Conservation (phyloP, 1,140 invertebrate genomes). For the Achatina immaculata region DNA sequence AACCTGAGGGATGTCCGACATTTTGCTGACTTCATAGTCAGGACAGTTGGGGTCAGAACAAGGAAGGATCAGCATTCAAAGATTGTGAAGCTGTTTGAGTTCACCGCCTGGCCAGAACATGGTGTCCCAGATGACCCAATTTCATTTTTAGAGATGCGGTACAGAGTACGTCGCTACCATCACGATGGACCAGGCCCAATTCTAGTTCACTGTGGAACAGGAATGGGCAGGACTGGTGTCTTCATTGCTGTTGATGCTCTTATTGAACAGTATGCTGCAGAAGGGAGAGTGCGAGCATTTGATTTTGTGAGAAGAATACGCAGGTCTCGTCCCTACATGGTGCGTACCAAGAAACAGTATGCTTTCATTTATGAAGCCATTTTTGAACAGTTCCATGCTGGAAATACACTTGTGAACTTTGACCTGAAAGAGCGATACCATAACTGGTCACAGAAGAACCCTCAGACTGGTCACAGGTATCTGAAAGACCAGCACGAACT, state of each 20-base stretch:
- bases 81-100: slow-evolving; percentile 79
- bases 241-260: slow-evolving; percentile 67
- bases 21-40: slow-evolving; percentile 63
- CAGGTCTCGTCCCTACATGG: slow-evolving; percentile 61
- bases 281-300: slow-evolving; percentile 66
- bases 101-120: slow-evolving; percentile 99
- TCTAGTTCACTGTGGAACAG: slow-evolving; percentile 91
- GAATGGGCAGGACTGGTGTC: slow-evolving; percentile 61
- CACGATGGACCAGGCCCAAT: slow-evolving; percentile 80
- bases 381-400: slow-evolving; percentile 62
- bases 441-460: slow-evolving; percentile 53
- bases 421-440: slow-evolving; percentile 59
- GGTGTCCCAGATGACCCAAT: slow-evolving; percentile 97
- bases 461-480: slow-evolving; percentile 54
- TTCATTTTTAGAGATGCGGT: slow-evolving; percentile 95
- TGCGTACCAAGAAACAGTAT: slow-evolving; percentile 66
- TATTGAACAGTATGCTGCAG: slow-evolving; percentile 60
- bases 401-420: slow-evolving; percentile 50
- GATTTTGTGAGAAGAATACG: slow-evolving; percentile 62
- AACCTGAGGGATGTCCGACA: slow-evolving; percentile 48
- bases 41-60: slow-evolving; percentile 47
- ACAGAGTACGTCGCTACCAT: slow-evolving; percentile 75
- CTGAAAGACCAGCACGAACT: slow-evolving; percentile 64
- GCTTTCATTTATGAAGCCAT: slow-evolving; percentile 67
- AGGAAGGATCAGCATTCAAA: slow-evolving; percentile 28